Evolutionary conservation across 2,888 invertebrate genomes (phyloP).

Genomic region (Sabatieria punctata): DNA sequence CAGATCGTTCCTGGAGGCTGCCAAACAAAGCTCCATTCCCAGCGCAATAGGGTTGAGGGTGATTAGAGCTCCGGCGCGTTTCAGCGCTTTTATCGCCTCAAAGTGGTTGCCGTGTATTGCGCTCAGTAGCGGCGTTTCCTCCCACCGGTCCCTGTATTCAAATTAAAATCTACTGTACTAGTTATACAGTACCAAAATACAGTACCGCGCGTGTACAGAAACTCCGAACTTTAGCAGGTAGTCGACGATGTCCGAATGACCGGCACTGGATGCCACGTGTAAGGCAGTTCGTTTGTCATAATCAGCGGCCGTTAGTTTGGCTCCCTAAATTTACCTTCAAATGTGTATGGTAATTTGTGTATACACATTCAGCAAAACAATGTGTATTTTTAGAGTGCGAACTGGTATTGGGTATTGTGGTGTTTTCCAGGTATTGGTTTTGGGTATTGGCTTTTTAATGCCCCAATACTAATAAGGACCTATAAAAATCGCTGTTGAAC

Average conservation of each 20-base stretch:
- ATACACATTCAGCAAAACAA: no score
- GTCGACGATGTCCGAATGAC: conserved; percentile 49
- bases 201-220: conserved; percentile 52
- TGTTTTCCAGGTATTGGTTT: no score
- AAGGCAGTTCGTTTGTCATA: conserved; percentile 59
- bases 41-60: conserved; percentile 43
- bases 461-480: no score
- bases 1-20: conserved; percentile 27
- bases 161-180: not conserved
- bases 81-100: conserved; percentile 45
- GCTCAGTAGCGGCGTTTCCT: conserved; percentile 45
- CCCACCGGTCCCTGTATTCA: conserved; percentile 26
- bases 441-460: not conserved
- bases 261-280: conserved; percentile 58
- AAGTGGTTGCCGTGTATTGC: conserved; percentile 35
- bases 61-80: conserved; percentile 57
- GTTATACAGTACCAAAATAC: not conserved
- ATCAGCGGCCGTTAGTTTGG: conserved; percentile 53
- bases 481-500: no score
- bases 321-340: conserved; percentile 45
- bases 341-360: no score
- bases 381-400: no score
- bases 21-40: conserved; percentile 50
- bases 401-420: no score
- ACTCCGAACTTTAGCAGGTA: conserved; percentile 60